Evolutionary conservation across 2,797 vertebrate genomes (phyloP).

Genomic region (Esox masquinongy): DNA sequence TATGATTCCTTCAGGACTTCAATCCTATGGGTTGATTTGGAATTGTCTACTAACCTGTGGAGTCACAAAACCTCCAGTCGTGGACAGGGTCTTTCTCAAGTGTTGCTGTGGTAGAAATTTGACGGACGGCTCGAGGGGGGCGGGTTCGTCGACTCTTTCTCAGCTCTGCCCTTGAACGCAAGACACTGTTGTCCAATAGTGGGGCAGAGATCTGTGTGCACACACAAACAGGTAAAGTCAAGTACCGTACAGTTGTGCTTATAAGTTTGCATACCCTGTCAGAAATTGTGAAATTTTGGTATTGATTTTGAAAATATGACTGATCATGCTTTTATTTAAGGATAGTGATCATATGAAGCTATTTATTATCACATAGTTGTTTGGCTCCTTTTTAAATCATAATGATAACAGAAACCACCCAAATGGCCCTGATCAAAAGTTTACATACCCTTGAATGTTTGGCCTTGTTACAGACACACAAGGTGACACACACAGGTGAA

Average conservation of each 20-base stretch:
- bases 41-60: conserved; percentile 72
- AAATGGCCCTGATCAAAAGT: no score
- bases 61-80: conserved; percentile 80
- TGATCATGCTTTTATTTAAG: no score
- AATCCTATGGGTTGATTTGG: background rate
- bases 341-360: no score
- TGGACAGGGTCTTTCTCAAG: conserved; percentile 17
- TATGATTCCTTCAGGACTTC: background rate
- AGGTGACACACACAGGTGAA: no score
- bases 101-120: conserved; percentile 34
- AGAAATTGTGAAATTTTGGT: no score
- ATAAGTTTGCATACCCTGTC: no score
- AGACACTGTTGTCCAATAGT: conserved; percentile 82
- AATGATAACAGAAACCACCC: no score
- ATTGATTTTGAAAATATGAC: no score
- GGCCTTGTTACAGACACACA: no score
- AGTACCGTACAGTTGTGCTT: background rate
- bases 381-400: no score
- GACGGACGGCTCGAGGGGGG: conserved; percentile 66
- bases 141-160: conserved; percentile 72
- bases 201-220: conserved; percentile 72
- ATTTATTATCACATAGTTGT: no score
- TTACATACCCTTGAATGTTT: no score
- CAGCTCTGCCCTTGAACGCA: conserved; percentile 81
- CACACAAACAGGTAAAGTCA: conserved; percentile 6